Evolutionary conservation across 1,140 invertebrate genomes (phyloP).

Genomic region (Lordiphosa clarofinis): DNA sequence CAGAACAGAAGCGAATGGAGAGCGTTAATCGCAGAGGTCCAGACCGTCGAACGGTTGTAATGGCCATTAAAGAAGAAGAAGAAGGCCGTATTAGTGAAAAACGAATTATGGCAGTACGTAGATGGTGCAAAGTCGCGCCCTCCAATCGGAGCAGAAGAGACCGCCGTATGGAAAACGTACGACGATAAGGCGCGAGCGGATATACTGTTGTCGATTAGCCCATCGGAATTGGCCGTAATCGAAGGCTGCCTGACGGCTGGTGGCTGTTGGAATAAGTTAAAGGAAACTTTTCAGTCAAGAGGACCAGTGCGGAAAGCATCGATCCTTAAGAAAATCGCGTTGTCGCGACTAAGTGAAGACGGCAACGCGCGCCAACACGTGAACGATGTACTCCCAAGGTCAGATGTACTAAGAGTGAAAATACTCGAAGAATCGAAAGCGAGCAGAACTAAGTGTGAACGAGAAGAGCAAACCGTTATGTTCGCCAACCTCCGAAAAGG

Average conservation of each 20-base stretch:
- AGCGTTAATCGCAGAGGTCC: too few relatives aligned
- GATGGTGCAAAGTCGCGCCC: too few relatives aligned
- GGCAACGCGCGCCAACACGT: constrained; percentile 35
- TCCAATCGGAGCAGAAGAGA: too few relatives aligned
- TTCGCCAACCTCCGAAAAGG: too few relatives aligned
- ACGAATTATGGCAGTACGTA: too few relatives aligned
- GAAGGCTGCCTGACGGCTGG: too few relatives aligned
- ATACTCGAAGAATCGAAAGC: background rate
- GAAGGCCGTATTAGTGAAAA: constrained; percentile 28
- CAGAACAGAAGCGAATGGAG: too few relatives aligned
- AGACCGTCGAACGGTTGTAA: too few relatives aligned
- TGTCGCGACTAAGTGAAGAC: constrained; percentile 27
- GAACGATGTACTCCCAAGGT: constrained; percentile 15
- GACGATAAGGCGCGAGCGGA: constrained; percentile 7
- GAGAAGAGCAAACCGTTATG: too few relatives aligned
- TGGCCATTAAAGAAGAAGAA: too few relatives aligned
- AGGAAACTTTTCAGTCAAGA: constrained; percentile 25
- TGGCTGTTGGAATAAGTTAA: constrained; percentile 15
- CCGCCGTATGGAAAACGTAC: constrained; percentile 21
- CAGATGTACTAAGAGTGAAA: background rate
- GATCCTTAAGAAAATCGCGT: constrained; percentile 33
- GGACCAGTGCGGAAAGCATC: constrained; percentile 45
- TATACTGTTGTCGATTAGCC: too few relatives aligned
- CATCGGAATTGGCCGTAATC: too few relatives aligned
- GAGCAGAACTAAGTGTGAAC: background rate